A percentile compares a stretch with the other conserved stretches of the same genome.
Conservation (phyloP, 2,797 vertebrate species). For the Novumbra hubbsi region DNA sequence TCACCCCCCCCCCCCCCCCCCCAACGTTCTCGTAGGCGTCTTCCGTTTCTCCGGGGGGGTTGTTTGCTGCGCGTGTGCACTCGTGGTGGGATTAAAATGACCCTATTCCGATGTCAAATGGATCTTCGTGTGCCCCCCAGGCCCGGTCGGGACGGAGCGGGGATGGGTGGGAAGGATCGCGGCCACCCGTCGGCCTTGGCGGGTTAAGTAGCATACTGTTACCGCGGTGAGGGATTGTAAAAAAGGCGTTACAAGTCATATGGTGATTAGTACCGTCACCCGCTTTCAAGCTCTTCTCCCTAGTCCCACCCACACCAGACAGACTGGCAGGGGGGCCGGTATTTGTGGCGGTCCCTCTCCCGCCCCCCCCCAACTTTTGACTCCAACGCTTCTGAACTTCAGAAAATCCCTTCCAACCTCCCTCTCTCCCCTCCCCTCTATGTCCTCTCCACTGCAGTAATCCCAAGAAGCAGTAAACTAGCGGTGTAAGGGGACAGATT, state of each 20-base stretch:
- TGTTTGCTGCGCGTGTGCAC: conserved; percentile 22
- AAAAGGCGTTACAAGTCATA: neutral
- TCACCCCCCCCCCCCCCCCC: too few relatives aligned
- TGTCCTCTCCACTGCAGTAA: conserved; percentile 63
- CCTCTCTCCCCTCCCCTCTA: neutral
- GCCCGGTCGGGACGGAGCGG: conserved; percentile 71
- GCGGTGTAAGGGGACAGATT: conserved; percentile 87
- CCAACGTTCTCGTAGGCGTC: neutral
- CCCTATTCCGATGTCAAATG: conserved; percentile 73
- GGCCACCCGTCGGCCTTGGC: neutral
- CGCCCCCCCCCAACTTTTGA: too few relatives aligned
- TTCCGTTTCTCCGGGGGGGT: neutral
- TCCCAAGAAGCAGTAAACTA: conserved; percentile 82
- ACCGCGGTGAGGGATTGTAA: neutral
- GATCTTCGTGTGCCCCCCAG: conserved; percentile 63
- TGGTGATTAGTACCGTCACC: neutral
- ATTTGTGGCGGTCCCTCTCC: neutral
- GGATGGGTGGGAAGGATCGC: conserved; percentile 56
- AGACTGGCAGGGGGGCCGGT: conserved; percentile 23
- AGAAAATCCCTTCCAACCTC: neutral
- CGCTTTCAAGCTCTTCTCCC: neutral
- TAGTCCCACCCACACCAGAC: neutral
- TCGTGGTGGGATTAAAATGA: conserved; percentile 43
- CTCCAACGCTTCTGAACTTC: neutral
- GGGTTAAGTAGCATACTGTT: too few relatives aligned